Base-by-base conservation (phyloP, 2,797 vertebrate species). In the Karalla daura region DNA sequence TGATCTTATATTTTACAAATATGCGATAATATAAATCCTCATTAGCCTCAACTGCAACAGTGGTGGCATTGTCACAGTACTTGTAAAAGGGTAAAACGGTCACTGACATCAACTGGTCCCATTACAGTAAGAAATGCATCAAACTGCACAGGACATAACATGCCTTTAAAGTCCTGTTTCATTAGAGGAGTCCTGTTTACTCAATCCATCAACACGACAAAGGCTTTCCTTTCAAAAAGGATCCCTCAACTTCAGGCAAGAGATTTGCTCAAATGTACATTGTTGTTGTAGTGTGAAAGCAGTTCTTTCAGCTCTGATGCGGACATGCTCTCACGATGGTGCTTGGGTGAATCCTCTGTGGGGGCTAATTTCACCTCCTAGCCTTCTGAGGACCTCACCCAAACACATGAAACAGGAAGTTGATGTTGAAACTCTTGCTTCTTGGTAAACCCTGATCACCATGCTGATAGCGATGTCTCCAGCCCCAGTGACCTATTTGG, bases 401-500 rank as follows among this genome's bases (percentile, higher is more conserved):
- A 72, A 54, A 43, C 24, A 25, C 44, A 5, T 37, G 24, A 14
- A 30, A 45, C 13, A 13, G 28, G 24, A 14, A 30, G 40, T 10
- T 10, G 28, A 54, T 53, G 30, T 32, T 36, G 20, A 4, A 15
- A 36, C 33, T 46, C 45, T 28, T 44, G 27, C 40, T 7, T 61
- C 43, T 67, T 18, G 37, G 63, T 60, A 55, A 70, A 23, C 21
- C 9, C 37, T 28, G 33, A 44, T 63, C 51, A 37, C 12, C 30
- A 33, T 25, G 37, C 49, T 40, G 24, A n/a, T 7, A 21, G 33
- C 52, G 12, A 13, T 5, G 0, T 61, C 62, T 50, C 60, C 20
- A 63, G 64, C 70, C 63, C n/a, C 65, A 76, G 44, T 76, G 79
- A 84, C 67, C 85, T 3, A 23, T 37, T 71, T 82, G 55, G 74